Evolutionary conservation across 2,113 vertebrate genomes (phyloP).

Genomic region (Eptesicus fuscus): DNA sequence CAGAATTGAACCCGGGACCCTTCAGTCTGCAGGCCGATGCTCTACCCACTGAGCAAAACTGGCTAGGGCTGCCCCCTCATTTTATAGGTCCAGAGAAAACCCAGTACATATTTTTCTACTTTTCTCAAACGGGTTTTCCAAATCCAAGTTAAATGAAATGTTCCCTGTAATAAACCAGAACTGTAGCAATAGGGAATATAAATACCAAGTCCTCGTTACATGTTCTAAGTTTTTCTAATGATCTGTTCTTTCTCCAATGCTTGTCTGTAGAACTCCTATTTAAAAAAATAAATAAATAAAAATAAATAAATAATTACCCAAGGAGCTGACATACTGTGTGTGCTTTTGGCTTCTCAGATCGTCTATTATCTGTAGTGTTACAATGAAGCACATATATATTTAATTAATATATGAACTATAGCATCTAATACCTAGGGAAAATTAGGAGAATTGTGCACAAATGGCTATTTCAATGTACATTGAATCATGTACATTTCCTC

Average conservation of each 20-base stretch:
- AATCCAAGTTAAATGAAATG: not conserved
- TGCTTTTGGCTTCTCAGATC: not conserved
- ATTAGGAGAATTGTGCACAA: not conserved
- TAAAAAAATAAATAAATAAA: not conserved
- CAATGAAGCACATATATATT: not conserved
- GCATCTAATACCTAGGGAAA: not conserved
- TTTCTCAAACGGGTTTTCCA: not conserved
- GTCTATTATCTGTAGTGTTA: not conserved
- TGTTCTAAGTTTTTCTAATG: not conserved
- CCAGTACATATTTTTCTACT: not conserved
- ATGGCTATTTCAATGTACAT: not conserved
- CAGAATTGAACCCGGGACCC: too few relatives aligned
- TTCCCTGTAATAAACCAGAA: not conserved
- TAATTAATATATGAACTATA: not conserved
- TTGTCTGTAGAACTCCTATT: not conserved
- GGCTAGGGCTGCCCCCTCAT: not conserved
- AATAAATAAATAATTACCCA: not conserved
- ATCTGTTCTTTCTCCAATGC: not conserved
- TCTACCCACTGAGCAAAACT: too few relatives aligned
- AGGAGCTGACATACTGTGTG: not conserved
- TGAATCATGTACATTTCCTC: not conserved
- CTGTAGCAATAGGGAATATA: fast-evolving
- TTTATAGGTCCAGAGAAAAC: not conserved
- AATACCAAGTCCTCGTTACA: not conserved
- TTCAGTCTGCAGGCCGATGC: too few relatives aligned